Evolutionary conservation across 2,797 vertebrate species (phyloP).

Genomic region (Paedocypris micromegethes): DNA sequence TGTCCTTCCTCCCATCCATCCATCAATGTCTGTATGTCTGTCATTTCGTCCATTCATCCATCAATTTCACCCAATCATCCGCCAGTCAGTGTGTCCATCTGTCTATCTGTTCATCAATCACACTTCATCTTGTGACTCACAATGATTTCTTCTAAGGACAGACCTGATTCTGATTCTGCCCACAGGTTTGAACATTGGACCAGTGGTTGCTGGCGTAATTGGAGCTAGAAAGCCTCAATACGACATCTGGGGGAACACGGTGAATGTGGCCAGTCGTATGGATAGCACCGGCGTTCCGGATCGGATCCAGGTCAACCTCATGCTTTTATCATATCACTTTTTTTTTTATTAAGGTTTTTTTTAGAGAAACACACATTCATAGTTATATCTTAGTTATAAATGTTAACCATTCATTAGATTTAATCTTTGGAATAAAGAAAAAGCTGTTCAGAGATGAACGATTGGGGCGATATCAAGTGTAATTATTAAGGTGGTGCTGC

Average conservation of each 20-base stretch:
- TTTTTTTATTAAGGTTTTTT: not conserved
- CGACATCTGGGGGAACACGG: constrained; percentile 96
- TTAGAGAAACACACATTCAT: not conserved
- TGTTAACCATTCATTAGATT: too few species aligned
- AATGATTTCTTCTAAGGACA: too few species aligned
- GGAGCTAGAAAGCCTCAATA: constrained; percentile 92
- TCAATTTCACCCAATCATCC: too few species aligned
- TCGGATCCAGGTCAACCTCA: constrained; percentile 80
- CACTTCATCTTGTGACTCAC: too few species aligned
- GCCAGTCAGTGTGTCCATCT: too few species aligned
- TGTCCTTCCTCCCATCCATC: too few species aligned
- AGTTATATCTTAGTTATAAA: too few species aligned
- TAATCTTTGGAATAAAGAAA: too few species aligned
- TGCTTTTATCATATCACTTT: not conserved
- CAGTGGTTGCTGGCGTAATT: constrained; percentile 91
- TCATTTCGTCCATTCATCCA: too few species aligned
- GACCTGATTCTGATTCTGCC: not conserved
- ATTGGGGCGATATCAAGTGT: not conserved
- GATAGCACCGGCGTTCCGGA: constrained; percentile 97
- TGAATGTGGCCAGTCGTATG: constrained; percentile 98
- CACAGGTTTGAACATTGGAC: constrained; percentile 87
- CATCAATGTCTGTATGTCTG: too few species aligned
- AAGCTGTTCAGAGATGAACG: too few species aligned
- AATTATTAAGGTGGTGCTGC: constrained; percentile 48
- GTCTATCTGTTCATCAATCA: too few species aligned